Base-by-base conservation (phyloP, 2,888 invertebrate species). In the Hypomecis punctinalis region DNA sequence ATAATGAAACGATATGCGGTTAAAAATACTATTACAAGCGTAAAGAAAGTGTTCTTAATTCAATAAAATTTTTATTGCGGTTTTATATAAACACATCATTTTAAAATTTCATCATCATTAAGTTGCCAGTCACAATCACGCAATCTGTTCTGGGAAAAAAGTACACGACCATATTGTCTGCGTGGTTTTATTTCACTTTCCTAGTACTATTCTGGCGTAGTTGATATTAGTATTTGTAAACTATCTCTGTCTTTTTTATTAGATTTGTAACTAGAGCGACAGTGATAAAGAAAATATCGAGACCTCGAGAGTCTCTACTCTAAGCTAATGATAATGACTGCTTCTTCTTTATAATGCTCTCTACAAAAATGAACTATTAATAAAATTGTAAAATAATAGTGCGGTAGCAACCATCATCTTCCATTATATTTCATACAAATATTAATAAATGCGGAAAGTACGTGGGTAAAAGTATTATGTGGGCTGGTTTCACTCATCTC, bases 101-200 rank as follows among this genome's bases (percentile, higher is more conserved):
- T 47, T 36, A 55, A 45, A 42, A 36, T 11, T 35, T 48, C 57
- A 60, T 58, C 59, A 61, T 57, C 49, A 67, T 60, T 63, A 68
- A 2, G 13, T 39, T 9, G 3, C 49, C 33, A 60, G 46, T 55
- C 60, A 61, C 53, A 66, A 63, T 46, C 56, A 46, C 23, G 43
- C 56, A 37, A 56, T 56, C 1, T 9, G 36, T 37, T n/a, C 43
- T 56, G 47, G 47, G 40, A 56, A 56, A 56, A 56, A 23, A 39
- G 36, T 37, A 47, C 10, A 56, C 37, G 40, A 47, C 13, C 46
- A 56, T 56, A 56, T 40, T 47, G 56, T 56, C 47, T 47, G n/a
- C n/a, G n/a, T 47, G 47, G 56, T 47, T 56, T 48, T 47, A 39
- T 56, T 56, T 56, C 47, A 47, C 56, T 56, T 47, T 56, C 10